Conservation (phyloP, 2,797 vertebrate species). For the Hafferia zeledoni region DNA sequence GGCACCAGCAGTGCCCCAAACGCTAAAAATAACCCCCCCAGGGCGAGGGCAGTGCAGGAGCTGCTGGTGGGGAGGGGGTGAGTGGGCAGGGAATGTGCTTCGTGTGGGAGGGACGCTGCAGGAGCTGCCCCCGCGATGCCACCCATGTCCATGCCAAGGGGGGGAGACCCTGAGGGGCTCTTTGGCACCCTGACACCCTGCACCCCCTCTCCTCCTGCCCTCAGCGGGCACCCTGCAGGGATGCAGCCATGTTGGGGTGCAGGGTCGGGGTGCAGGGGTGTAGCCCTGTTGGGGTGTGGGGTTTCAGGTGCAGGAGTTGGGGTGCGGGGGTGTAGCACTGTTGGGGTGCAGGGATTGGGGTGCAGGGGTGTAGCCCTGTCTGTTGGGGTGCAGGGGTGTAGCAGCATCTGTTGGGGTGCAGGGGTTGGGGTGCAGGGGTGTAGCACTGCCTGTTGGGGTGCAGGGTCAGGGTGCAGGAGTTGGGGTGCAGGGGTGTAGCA, state of each 20-base stretch:
- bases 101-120: fast-evolving
- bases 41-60: not conserved
- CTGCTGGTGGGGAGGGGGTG: fast-evolving
- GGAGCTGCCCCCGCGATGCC: not conserved
- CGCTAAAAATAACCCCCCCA: not conserved
- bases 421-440: not conserved
- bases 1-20: not conserved
- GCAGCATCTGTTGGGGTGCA: not conserved
- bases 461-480: not conserved
- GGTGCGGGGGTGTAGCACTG: fast-evolving
- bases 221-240: fast-evolving
- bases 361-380: not conserved
- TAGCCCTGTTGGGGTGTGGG: too few relatives aligned
- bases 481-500: too few relatives aligned
- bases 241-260: fast-evolving
- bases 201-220: not conserved
- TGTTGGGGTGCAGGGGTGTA: not conserved
- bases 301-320: too few relatives aligned
- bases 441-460: too few relatives aligned
- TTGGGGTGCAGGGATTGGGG: not conserved
- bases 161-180: not conserved
- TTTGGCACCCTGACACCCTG: too few relatives aligned
- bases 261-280: not conserved
- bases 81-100: fast-evolving
- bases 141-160: fast-evolving